Evolutionary conservation across 2,113 vertebrate genomes (phyloP).

Genomic region (Pungitius pungitius): DNA sequence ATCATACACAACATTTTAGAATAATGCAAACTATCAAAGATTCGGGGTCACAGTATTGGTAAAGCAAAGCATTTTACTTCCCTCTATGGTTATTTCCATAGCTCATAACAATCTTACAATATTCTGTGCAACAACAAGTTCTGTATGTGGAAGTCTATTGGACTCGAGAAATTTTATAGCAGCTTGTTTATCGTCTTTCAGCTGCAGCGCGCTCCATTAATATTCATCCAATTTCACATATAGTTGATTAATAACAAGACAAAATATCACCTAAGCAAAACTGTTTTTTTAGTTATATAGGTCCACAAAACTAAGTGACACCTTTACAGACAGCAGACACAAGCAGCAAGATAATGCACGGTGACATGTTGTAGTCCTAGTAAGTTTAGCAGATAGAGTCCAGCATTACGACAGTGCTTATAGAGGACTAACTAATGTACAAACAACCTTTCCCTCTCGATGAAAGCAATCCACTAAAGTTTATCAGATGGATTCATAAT

Average conservation of each 20-base stretch:
- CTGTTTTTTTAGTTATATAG: neutral
- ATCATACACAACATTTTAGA: neutral
- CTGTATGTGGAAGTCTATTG: neutral
- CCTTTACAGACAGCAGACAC: neutral
- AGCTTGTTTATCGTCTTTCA: neutral
- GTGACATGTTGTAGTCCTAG: neutral
- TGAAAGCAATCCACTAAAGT: constrained; percentile 39
- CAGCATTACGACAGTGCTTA: neutral
- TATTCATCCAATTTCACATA: neutral
- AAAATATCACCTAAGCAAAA: neutral
- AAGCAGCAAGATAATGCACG: neutral
- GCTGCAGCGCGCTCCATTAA: neutral
- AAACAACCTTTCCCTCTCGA: constrained; percentile 42
- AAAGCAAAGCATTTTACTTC: neutral
- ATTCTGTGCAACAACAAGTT: neutral
- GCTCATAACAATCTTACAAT: neutral
- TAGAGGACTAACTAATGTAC: constrained; percentile 15
- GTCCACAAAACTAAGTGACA: neutral
- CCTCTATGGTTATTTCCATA: neutral
- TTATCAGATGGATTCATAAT: constrained; percentile 41
- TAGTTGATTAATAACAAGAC: neutral
- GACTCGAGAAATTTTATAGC: too few species aligned
- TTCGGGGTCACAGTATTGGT: neutral
- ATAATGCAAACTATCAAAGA: neutral
- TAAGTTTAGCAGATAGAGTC: neutral